Conservation (phyloP, 2,113 vertebrate genomes). For the Lycocorax pyrrhopterus region DNA sequence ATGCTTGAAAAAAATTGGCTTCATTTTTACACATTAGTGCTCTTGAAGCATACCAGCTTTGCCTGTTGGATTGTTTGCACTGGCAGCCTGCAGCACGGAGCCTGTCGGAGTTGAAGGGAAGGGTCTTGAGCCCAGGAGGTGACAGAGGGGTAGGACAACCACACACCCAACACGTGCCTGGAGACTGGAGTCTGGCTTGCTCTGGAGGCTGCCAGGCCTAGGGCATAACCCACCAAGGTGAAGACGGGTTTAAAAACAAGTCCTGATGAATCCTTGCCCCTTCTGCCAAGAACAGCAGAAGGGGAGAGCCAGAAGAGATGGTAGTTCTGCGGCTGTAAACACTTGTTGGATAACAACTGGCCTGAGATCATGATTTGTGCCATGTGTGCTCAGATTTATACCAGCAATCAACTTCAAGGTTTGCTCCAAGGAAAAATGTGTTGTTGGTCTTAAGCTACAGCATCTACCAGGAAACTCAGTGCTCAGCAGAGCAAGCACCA, state of each 20-base stretch:
- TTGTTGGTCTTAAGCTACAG: neutral
- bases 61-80: neutral
- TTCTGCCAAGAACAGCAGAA: slow-evolving; percentile 26
- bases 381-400: neutral
- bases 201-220: neutral
- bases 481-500: neutral
- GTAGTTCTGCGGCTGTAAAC: neutral
- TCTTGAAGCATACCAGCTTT: neutral
- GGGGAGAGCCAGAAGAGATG: neutral
- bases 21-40: neutral
- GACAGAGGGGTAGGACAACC: neutral
- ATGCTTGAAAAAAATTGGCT: neutral
- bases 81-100: neutral
- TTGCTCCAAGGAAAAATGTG: neutral
- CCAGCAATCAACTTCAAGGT: neutral
- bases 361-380: neutral
- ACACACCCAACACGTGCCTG: accelerated
- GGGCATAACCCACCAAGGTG: neutral
- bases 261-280: neutral
- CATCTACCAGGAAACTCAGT: neutral
- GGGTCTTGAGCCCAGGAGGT: neutral
- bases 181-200: neutral
- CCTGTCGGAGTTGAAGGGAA: neutral
- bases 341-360: neutral
- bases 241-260: neutral